Percentiles rank a stretch among this genome's conserved stretches.
Conservation (phyloP, 2,797 vertebrate genomes). For the Tangara arthus region DNA sequence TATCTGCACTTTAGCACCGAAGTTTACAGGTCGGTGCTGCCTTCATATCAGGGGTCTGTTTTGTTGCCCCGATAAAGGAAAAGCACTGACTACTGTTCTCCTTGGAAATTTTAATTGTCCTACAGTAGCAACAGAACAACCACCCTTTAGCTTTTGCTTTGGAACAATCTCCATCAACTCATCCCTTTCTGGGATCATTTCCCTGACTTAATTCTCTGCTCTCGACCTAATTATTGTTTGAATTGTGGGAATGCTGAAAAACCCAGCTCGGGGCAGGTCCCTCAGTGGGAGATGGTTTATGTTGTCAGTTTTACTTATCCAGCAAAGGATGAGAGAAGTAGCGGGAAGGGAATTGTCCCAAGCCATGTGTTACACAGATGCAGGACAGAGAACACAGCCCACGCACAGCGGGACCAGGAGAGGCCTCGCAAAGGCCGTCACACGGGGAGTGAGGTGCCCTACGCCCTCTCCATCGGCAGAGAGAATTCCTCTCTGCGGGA, state of each 20-base stretch:
- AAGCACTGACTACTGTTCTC: neutral
- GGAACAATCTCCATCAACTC: neutral
- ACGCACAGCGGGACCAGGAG: accelerated
- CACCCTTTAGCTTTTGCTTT: neutral
- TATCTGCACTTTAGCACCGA: neutral
- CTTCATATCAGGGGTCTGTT: neutral
- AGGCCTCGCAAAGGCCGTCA: neutral
- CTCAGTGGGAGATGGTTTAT: neutral
- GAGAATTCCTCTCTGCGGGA: neutral
- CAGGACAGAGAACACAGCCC: neutral
- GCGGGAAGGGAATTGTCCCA: neutral
- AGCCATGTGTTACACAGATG: neutral
- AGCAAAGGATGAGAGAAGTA: neutral
- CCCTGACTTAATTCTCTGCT: neutral
- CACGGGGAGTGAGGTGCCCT: accelerated
- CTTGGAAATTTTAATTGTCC: neutral
- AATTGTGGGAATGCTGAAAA: neutral
- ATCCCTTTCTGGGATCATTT: neutral
- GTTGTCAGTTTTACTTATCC: neutral
- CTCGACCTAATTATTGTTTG: neutral
- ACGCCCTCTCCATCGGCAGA: neutral
- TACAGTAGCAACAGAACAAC: neutral
- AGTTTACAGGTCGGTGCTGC: neutral
- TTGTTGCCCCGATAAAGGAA: neutral
- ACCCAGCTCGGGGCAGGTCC: neutral